Evolutionary conservation across 2,888 invertebrate genomes (phyloP), one percentile per base, ranked within the genome.

Genomic region (Napeogenes inachia): DNA sequence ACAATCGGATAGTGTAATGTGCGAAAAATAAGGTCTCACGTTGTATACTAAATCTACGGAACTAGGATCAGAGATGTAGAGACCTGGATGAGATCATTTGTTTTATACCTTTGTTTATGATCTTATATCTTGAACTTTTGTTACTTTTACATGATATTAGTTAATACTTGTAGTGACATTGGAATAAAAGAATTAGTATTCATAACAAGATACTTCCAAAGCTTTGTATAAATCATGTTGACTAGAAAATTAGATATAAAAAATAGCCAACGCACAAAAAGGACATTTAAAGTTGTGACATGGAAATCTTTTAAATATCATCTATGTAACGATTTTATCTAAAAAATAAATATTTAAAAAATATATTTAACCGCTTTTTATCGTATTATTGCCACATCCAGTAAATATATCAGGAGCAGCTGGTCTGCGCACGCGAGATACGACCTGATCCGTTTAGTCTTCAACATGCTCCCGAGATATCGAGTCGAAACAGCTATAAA

Each of bases 1-100:
- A 87, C 87, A 87, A 87, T 88, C 83, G 87, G 82, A 78, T 83
- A 84, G 88, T 85, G 85, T 86, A 87, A 89, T 87, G 84, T 75
- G 85, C 86, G 87, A 87, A 86, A 89, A 88, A 88, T 88, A 84
- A 86, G 87, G 82, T 82, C 83, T 81, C 79, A 79, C 81, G 81
- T 80, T 79, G 79, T 71, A 62, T 21, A 21, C 61, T 62, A 61
- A 54, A 50, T 62, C 60, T 60, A 59, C 62, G 53, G 59, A 53
- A 60, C 60, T 57, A 46, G 57, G 53, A 53, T 38, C 56, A 46
- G 45, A 54, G 64, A 57, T 30, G 30, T 58, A 63, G 30, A 63
- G 6, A 47, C 54, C 70, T 70, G 55, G 70, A 70, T 57, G 66
- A 58, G 65, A 13, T 62, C 65, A 54, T 38, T 54, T 46, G 57